Evolutionary conservation across 1,140 invertebrate species (phyloP), one percentile per base, ranked within the genome.

Genomic region (Aphaenogaster ashmeadi): DNA sequence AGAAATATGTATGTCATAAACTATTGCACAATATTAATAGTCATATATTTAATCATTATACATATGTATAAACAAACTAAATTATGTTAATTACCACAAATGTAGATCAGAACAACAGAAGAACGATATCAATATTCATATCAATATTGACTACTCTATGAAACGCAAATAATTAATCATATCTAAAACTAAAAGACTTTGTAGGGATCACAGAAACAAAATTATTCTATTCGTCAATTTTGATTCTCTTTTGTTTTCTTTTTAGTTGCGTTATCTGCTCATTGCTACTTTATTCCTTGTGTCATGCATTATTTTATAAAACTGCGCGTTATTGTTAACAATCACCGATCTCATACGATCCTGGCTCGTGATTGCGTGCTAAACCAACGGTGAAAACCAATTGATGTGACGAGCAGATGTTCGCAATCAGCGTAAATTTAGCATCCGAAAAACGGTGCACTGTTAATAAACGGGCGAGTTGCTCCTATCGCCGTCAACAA

Each of bases 391-490:
- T 9, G 38, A 81, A 81, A 71, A 81, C 4, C 79, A 81, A 81
- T 81, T 71, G 66, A 72, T 81, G 52, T 44, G 44, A 80, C 47
- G 33, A 80, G 64, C 60, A 47, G 77, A 80, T 67, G 77, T 52
- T 67, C 44, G 27, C 77, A 80, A 80, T 67, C 77, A 80, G 60
- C 27, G 75, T 67, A 80, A 80, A 80, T 80, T 81, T 81, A 81
- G 6, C 62, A 54, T 80, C 41, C 79, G 66, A 81, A 74, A 83
- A 83, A 60, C 80, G 15, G 7, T 38, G 38, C 50, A 27, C 15
- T 27, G 54, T 83, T 83, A 83, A 83, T 83, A 83, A 81, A 81
- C 47, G 21, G n/a, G 2, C 62, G 47, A 47, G 38, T 7, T 54
- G 36, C 36, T 69, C 36, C 38, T 38, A 36, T 60, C 27, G 3